Evolutionary conservation across 2,888 invertebrate species (phyloP), one percentile per base, ranked within the genome.

Genomic region (Drosophila neonasuta): DNA sequence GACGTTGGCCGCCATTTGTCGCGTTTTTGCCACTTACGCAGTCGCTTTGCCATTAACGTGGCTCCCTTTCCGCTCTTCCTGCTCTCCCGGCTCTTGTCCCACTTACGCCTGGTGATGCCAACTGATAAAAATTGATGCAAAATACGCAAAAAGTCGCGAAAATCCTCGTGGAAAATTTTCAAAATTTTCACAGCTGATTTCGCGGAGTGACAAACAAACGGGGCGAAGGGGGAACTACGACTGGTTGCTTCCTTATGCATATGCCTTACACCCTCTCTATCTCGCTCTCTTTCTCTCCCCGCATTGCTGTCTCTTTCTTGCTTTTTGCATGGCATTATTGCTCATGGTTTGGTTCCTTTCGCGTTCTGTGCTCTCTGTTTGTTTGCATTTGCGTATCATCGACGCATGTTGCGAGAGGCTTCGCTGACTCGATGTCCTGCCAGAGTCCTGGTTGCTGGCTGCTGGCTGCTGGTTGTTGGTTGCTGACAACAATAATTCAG

Each of bases 81-180:
- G n/a, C 17, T 17, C 20, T 20, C 20, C 17, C 17, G 17, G 9
- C 15, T 34, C 20, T 41, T 45, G 54, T 36, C 66, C 60, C 75
- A 59, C 68, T 52, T 68, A 58, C 54, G 58, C 36, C 55, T 57
- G 56, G 55, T 46, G 70, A 72, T 79, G 67, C 74, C 77, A 73
- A 87, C 85, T 85, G 87, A 87, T 86, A 87, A 85, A 87, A 85
- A 85, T 85, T 85, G 88, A 86, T 88, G 88, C 85, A 85, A 88
- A 84, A 85, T 87, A 88, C 86, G 86, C 88, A 86, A 86, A 90
- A 89, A 89, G 86, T 86, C 85, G 81, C 82, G 88, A 88, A 91
- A 91, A 91, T 91, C 91, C 90, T 90, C 91, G 91, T 91, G 91
- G 91, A 91, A 91, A 91, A 88, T 87, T 91, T 90, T 90, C 81